Evolutionary conservation across 2,113 vertebrate species (phyloP).

Genomic region (Rhinogobius similis): DNA sequence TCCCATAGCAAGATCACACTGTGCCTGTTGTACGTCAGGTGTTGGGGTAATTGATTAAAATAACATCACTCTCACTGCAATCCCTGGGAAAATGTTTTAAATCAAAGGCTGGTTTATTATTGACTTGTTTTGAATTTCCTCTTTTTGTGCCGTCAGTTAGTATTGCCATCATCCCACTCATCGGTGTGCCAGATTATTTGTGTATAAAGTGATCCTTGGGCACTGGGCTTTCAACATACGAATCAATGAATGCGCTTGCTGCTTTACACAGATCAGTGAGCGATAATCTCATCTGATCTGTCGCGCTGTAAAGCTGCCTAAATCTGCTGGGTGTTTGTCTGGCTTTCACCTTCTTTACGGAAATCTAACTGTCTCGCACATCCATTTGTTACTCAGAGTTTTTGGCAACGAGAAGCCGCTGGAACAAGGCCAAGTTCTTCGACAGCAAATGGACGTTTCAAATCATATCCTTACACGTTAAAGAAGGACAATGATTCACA

Average conservation of each 20-base stretch:
- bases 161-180: neutral
- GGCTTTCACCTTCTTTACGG: conserved; percentile 56
- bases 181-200: conserved; percentile 12
- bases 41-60: neutral
- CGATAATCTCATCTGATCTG: conserved; percentile 72
- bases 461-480: neutral
- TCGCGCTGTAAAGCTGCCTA: conserved; percentile 65
- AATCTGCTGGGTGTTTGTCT: conserved; percentile 52
- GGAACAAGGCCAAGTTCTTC: neutral
- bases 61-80: neutral
- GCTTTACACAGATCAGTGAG: conserved; percentile 64
- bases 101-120: neutral
- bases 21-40: neutral
- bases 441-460: neutral
- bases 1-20: conserved; percentile 35
- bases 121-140: neutral
- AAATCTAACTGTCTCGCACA: conserved; percentile 20
- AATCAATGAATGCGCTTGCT: conserved; percentile 63
- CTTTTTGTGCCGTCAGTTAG: neutral
- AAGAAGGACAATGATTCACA: neutral
- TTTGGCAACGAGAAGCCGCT: neutral
- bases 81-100: neutral
- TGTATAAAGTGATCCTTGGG: conserved; percentile 12
- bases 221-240: conserved; percentile 24
- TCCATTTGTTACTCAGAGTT: neutral